These are phyloP conservation scores for Tauraco erythrolophus DNA, from an alignment of 2,113 vertebrate species.

Conservation along the genomic window DNA sequence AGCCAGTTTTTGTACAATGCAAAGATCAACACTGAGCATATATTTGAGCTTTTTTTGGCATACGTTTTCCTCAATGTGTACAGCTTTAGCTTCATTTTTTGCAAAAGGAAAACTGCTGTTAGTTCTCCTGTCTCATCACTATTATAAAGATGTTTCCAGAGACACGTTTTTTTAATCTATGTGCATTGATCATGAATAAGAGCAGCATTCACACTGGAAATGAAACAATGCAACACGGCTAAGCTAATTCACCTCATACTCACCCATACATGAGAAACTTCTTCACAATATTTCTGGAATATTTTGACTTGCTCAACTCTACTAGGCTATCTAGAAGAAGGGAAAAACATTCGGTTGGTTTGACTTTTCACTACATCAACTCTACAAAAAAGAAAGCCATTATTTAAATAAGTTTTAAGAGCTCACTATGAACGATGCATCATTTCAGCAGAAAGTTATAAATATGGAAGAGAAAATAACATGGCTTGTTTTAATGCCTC, in stretches of 20 bases:
- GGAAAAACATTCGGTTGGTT: neutral
- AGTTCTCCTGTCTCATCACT: neutral
- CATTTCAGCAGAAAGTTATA: neutral
- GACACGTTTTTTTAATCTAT: rapidly evolving
- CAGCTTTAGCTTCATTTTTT: neutral
- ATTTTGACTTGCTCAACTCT: slow-evolving; percentile 91
- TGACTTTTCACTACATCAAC: neutral
- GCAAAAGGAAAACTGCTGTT: neutral
- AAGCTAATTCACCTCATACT: slow-evolving; percentile 47
- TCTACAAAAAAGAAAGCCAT: neutral
- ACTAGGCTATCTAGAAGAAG: slow-evolving; percentile 81
- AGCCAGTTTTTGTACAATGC: neutral
- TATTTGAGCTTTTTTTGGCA: neutral
- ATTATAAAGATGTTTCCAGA: neutral
- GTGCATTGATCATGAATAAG: neutral
- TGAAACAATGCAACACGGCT: neutral
- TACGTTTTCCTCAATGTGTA: neutral
- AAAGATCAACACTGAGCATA: neutral
- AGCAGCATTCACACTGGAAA: neutral
- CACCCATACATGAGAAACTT: slow-evolving; percentile 97
- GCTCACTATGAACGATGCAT: neutral
- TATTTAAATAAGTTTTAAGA: neutral
- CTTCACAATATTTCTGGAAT: slow-evolving; percentile 93
- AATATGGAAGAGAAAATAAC: neutral
- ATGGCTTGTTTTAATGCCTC: neutral